Conservation (phyloP, 2,113 vertebrate species). For the Cryptotis parvus region DNA sequence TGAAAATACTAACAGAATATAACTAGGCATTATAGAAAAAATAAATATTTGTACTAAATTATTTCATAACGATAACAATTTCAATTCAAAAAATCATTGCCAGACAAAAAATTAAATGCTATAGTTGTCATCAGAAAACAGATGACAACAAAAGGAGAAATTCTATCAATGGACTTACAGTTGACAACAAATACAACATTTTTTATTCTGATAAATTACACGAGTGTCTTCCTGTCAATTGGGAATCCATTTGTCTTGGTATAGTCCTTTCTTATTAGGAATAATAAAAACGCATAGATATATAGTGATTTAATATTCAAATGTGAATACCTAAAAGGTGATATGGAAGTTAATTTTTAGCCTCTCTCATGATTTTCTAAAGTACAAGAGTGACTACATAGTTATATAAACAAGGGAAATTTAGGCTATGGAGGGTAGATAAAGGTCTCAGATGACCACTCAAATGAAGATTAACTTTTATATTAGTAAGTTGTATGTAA, state of each 20-base stretch:
- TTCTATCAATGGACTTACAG: background rate
- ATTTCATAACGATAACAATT: background rate
- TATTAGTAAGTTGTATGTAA: too few species aligned
- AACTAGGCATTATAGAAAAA: background rate
- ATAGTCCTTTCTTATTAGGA: background rate
- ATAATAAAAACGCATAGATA: background rate
- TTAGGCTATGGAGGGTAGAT: background rate
- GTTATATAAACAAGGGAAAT: background rate
- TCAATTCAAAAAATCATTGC: background rate
- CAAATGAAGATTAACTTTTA: background rate
- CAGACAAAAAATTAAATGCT: too few species aligned
- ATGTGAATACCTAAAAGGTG: background rate
- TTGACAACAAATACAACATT: slow-evolving; percentile 5
- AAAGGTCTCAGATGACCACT: too few species aligned
- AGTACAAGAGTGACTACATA: too few species aligned
- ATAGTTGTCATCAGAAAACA: too few species aligned
- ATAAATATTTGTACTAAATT: slow-evolving; percentile 38
- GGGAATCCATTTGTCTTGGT: background rate
- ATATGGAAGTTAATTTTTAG: background rate
- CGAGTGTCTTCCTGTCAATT: background rate
- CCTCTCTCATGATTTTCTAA: too few species aligned
- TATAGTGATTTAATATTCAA: background rate
- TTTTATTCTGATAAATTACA: background rate
- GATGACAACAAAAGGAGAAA: slow-evolving; percentile 25
- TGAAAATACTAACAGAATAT: slow-evolving; percentile 41